Evolutionary conservation across 2,797 vertebrate genomes (phyloP).

Genomic region (Arctocebus calabarensis): DNA sequence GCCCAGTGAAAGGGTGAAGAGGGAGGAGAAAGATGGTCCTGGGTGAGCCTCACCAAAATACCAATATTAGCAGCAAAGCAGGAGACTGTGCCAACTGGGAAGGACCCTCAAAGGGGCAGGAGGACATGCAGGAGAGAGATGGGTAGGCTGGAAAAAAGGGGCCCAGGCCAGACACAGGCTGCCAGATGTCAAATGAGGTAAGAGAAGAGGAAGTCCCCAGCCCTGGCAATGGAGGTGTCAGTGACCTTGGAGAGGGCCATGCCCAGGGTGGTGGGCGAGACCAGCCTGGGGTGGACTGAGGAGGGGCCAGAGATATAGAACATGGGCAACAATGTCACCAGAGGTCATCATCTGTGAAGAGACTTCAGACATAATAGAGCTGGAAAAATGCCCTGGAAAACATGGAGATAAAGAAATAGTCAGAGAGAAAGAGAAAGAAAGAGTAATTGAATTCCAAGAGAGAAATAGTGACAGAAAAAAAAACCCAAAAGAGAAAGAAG

Average conservation of each 20-base stretch:
- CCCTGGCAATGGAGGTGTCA: neutral
- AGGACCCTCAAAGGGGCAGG: neutral
- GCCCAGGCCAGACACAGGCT: neutral
- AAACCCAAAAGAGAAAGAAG: neutral
- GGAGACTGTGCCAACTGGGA: neutral
- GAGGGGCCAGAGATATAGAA: rapidly evolving
- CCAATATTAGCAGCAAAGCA: neutral
- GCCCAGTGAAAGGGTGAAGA: neutral
- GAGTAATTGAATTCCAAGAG: neutral
- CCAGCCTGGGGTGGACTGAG: neutral
- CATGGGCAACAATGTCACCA: neutral
- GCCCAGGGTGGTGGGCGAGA: neutral
- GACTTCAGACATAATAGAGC: neutral
- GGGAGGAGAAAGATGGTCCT: neutral
- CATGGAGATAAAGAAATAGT: neutral
- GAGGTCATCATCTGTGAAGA: neutral
- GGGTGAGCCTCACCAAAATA: neutral
- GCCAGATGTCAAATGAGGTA: neutral
- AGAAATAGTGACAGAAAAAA: neutral
- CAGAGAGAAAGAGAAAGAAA: neutral
- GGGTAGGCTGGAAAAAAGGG: neutral
- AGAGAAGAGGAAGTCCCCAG: neutral
- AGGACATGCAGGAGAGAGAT: neutral
- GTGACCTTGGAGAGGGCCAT: neutral
- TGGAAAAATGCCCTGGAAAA: neutral